These are phyloP conservation scores for Spilosoma lubricipeda DNA, from an alignment of 2,888 invertebrate species.

Conservation along the genomic window DNA sequence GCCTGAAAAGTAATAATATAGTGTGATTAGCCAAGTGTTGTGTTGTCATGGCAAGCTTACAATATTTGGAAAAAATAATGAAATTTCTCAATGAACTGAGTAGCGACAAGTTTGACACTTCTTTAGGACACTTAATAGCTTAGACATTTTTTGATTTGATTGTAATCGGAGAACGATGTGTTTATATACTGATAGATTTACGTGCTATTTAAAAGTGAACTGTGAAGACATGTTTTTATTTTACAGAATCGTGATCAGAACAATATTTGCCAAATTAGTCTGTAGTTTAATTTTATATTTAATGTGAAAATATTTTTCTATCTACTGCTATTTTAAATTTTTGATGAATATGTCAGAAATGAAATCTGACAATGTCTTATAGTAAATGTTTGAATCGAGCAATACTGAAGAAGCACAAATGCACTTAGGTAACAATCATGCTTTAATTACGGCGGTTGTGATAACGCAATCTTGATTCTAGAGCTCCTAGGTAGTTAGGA, in stretches of 20 bases:
- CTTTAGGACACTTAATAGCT: background rate
- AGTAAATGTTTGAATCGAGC: conserved; percentile 40
- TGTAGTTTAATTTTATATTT: conserved; percentile 21
- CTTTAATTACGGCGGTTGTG: conserved; percentile 76
- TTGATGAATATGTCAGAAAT: conserved; percentile 9
- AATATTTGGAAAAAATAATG: background rate
- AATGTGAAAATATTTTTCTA: conserved; percentile 31
- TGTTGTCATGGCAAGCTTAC: background rate
- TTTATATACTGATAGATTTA: conserved; percentile 6
- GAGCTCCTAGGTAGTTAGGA: conserved; percentile 27
- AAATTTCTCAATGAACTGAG: background rate
- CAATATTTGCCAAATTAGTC: conserved; percentile 37
- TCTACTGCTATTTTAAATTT: conserved; percentile 11
- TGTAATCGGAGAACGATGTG: background rate
- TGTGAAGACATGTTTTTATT: conserved; percentile 16
- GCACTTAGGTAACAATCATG: conserved; percentile 58
- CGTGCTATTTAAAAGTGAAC: background rate
- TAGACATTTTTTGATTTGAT: conserved; percentile 1
- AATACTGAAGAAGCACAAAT: conserved; percentile 64
- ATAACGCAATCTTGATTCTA: conserved; percentile 62
- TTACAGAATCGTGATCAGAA: conserved; percentile 21
- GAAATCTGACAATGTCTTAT: conserved; percentile 21
- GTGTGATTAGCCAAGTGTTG: background rate
- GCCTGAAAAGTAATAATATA: background rate
- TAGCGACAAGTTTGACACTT: background rate